phyloP scores from a whole-genome alignment of 2,113 vertebrate species.

The Anser cygnoides region DNA sequence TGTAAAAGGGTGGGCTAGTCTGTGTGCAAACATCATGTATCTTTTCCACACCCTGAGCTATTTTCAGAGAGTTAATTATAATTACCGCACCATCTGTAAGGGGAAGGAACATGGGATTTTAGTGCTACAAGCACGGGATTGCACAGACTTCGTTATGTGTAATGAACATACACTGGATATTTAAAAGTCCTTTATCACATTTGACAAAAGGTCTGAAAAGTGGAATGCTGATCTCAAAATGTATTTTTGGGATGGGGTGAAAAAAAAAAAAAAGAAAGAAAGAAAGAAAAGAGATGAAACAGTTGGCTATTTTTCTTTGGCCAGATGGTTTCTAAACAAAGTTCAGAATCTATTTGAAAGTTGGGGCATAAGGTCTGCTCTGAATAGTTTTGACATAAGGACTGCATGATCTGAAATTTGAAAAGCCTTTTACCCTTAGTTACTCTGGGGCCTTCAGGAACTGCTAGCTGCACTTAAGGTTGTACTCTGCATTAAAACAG shows the following conservation, averaged over 20 bases:
- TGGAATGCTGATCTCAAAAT: slow-evolving; percentile 22
- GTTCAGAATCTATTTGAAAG: slow-evolving; percentile 42
- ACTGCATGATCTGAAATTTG: neutral
- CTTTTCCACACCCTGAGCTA: slow-evolving; percentile 69
- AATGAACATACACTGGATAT: slow-evolving; percentile 38
- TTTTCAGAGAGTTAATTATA: slow-evolving; percentile 68
- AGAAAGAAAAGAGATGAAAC: neutral
- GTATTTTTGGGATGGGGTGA: slow-evolving; percentile 8
- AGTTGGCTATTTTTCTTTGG: slow-evolving; percentile 54
- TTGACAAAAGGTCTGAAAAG: slow-evolving; percentile 58
- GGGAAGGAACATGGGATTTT: slow-evolving; percentile 5
- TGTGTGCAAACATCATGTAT: slow-evolving; percentile 62
- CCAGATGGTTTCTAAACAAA: slow-evolving; percentile 67
- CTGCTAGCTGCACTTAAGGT: neutral
- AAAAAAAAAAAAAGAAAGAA: neutral
- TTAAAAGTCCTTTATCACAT: slow-evolving; percentile 54
- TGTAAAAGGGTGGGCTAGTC: slow-evolving; percentile 43
- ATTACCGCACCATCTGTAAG: slow-evolving; percentile 74
- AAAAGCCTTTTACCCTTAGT: slow-evolving; percentile 1
- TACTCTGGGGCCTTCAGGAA: neutral
- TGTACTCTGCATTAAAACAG: neutral
- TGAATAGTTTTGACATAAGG: slow-evolving; percentile 12
- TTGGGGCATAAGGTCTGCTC: neutral
- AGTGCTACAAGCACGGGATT: slow-evolving; percentile 25
- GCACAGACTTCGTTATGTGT: slow-evolving; percentile 58